These are phyloP conservation scores for Scylla paramamosain DNA, from an alignment of 1,140 invertebrate species.

Conservation along the genomic window DNA sequence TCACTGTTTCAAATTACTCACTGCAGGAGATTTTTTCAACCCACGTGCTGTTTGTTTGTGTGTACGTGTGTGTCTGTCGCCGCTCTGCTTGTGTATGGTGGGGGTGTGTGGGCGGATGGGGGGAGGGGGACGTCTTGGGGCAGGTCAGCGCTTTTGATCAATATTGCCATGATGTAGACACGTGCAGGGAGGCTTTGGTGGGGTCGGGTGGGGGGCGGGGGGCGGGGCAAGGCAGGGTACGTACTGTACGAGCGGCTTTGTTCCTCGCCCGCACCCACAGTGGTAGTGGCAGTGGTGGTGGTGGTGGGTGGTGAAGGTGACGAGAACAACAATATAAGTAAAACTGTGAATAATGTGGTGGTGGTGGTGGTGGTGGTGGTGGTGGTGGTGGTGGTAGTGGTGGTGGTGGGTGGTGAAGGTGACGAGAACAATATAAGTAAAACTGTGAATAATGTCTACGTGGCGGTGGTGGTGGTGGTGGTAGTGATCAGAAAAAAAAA, in stretches of 20 bases:
- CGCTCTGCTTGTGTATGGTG: too few species aligned
- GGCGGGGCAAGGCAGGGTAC: not conserved
- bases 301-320: not conserved
- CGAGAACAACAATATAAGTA: not conserved
- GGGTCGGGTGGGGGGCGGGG: not conserved
- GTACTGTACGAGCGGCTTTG: too few species aligned
- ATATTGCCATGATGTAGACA: not conserved
- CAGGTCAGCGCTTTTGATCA: constrained; percentile 2
- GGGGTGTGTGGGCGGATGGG: not conserved
- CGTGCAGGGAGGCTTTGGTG: not conserved
- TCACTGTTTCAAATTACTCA: too few species aligned
- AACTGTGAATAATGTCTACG: not conserved
- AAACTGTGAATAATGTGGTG: not conserved
- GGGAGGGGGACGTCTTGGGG: not conserved
- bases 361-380: not conserved
- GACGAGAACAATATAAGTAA: not conserved
- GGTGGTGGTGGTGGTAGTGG: not conserved
- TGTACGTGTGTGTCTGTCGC: too few species aligned
- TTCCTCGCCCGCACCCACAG: too few species aligned
- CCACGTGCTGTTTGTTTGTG: too few species aligned
- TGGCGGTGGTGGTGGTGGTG: not conserved
- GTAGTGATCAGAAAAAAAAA: not conserved
- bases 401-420: not conserved
- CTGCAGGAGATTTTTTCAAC: too few species aligned
- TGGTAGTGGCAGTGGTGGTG: too few species aligned